Evolutionary conservation across 2,797 vertebrate species (phyloP).

Genomic region (Florisuga fusca): DNA sequence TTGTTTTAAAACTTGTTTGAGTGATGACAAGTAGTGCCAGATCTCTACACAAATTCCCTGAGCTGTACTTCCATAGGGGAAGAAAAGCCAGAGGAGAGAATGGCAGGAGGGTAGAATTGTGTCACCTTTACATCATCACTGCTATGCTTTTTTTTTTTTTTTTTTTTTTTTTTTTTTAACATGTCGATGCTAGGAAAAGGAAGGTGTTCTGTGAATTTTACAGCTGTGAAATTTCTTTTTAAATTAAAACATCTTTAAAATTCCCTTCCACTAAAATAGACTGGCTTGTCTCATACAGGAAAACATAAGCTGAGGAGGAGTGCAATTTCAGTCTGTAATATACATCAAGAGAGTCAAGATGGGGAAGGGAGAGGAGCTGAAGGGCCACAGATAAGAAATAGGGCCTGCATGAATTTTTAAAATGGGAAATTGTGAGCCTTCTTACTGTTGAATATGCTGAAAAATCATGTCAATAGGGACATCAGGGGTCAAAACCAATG

Average conservation of each 20-base stretch:
- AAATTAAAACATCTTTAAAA: background rate
- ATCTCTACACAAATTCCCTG: background rate
- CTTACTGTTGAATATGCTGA: background rate
- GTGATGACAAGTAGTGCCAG: background rate
- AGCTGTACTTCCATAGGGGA: background rate
- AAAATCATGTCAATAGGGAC: background rate
- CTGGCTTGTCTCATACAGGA: background rate
- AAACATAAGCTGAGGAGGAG: background rate
- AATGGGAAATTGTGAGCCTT: background rate
- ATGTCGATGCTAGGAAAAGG: background rate
- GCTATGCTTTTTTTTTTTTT: background rate
- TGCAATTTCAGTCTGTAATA: background rate
- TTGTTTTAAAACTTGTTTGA: slow-evolving; percentile 45
- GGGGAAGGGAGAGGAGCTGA: background rate
- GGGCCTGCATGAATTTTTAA: background rate
- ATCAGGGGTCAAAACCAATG: background rate
- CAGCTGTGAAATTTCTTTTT: background rate
- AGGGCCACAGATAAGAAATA: background rate
- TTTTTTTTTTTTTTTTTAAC: background rate
- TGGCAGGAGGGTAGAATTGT: background rate
- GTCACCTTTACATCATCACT: background rate
- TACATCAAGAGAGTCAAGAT: background rate
- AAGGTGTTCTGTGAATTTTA: background rate
- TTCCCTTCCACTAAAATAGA: background rate
- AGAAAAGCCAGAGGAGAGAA: background rate